Evolutionary conservation across 2,888 invertebrate species (phyloP), one percentile per base, ranked within the genome.

Genomic region (Temnothorax rugatulus): DNA sequence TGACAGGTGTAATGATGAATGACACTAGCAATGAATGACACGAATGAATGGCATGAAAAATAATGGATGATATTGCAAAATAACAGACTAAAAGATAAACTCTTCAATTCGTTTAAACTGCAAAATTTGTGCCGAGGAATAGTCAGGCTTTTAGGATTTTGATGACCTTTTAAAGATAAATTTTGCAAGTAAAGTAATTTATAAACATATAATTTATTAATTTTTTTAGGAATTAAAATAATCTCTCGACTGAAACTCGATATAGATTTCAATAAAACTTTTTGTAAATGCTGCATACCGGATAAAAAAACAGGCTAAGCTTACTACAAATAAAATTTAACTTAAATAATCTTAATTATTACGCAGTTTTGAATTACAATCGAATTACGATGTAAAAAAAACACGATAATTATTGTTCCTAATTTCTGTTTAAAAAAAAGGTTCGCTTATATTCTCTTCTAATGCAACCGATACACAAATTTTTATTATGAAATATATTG

Each of bases 401-500:
- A 3, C 0, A 44, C 47, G n/a, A 34, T 69, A 21, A 69, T 71
- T 38, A 21, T 52, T 61, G n/a, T 5, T 50, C 5, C n/a, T 21
- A n/a, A 52, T 38, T 34, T 21, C 8, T 15, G 34, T 71, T 52
- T 38, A 15, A 38, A 29, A 29, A 29, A 50, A 34, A 8, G 4
- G 7, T 50, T 69, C 0, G 1, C 11, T 34, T 18, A 15, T 13
- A 15, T 52, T 7, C 2, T 69, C n/a, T 8, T 44, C 11, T 7
- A 29, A 29, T n/a, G 13, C 29, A 11, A 13, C 29, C 18, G 0
- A 29, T 29, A 1, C 11, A 15, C 2, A 75, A 34, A 75, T 29
- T 74, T 74, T 59, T 57, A 73, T 44, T 44, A 41, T 44, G 5
- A 25, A 41, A 59, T n/a, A 25, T 18, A 73, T 73, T 71, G 57